Base-by-base conservation (phyloP, 1,140 invertebrate species). In the Drosophila burlai region DNA sequence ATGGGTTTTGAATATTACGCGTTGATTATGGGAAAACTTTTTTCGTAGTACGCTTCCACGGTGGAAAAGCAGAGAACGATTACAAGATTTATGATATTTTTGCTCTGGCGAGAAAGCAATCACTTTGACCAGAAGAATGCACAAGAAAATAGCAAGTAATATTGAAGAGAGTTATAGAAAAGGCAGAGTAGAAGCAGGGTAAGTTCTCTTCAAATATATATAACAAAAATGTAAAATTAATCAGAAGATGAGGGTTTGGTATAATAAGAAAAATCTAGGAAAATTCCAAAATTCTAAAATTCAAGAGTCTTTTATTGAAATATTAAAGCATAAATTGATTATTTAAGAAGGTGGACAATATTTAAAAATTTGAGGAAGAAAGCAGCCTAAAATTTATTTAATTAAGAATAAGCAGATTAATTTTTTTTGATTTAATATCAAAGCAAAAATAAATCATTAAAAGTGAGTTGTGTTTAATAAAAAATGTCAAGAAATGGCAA, bases 1-100 rank as follows among this genome's bases (percentile, higher is more conserved):
- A 68, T 52, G 47, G 46, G 64, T 54, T 69, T 69, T 69, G 67
- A 69, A 69, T 69, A 69, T 69, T 69, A 69, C 67, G 67, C 47
- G 67, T 55, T 69, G 67, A 69, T 69, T 69, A 69, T 69, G 13
- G 64, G 24, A n/a, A 7, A 54, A 36, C 21, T 68, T 45, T 45
- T 68, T 69, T 38, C 18, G 40, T n/a, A 45, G 31, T 11, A 8
- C 16, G 43, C 45, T 63, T 24, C 24, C 29, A 26, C 34, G 63
- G 40, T 65, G 62, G 34, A 49, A 67, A 68, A 49, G 43, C 34
- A 47, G 11, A 67, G 43, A 42, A 68, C 65, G 66, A 69, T 68
- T 68, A 68, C 62, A 68, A 66, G 46, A 69, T 68, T 68, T 69
- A 69, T 69, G 29, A n/a, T 67, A n/a, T 43, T 36, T 69, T 26